Evolutionary conservation across 1,140 invertebrate species (phyloP).

Genomic region (Lysiphlebus fabarum): DNA sequence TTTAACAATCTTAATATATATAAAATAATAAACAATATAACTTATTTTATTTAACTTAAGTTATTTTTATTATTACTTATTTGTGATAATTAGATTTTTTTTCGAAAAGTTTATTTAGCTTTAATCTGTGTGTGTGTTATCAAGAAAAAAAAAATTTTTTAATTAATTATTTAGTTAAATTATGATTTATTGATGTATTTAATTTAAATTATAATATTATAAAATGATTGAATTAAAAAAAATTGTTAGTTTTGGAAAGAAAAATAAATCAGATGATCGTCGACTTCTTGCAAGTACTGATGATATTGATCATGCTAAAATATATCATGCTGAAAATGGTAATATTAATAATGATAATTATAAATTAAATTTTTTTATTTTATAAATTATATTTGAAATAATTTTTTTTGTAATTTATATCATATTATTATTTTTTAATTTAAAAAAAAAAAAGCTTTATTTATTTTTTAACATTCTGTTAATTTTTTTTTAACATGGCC

Average conservation of each 20-base stretch:
- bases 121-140: too few relatives aligned
- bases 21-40: too few relatives aligned
- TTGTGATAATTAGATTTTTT: too few relatives aligned
- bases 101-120: too few relatives aligned
- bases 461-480: not conserved
- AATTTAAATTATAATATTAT: too few relatives aligned
- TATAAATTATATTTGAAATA: not conserved
- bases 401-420: not conserved
- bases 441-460: not conserved
- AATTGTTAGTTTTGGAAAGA: slow-evolving; percentile 51
- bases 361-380: not conserved
- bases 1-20: too few relatives aligned
- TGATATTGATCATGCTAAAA: slow-evolving; percentile 42
- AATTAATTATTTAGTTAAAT: too few relatives aligned
- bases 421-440: too few relatives aligned
- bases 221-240: not conserved
- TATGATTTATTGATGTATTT: too few relatives aligned
- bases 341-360: slow-evolving; percentile 24
- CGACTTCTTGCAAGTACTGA: slow-evolving; percentile 47
- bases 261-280: slow-evolving; percentile 47
- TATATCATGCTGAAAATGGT: slow-evolving; percentile 51
- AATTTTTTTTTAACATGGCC: not conserved
- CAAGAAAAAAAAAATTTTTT: too few relatives aligned
- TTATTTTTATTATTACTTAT: too few relatives aligned
- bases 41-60: too few relatives aligned